Evolutionary conservation across 2,113 vertebrate species (phyloP).

Genomic region (Mandrillus leucophaeus): DNA sequence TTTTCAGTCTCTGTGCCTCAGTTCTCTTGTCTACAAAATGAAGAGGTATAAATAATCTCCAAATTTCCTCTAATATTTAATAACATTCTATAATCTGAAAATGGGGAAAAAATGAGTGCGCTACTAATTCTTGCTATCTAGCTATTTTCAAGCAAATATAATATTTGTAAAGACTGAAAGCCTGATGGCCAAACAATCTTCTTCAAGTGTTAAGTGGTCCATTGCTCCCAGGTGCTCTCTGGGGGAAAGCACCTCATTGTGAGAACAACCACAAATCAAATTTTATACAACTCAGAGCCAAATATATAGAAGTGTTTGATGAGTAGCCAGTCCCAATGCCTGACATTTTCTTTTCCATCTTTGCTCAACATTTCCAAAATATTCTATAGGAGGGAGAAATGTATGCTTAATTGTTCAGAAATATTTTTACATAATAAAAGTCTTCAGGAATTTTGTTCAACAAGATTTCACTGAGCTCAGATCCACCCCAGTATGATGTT

Average conservation of each 20-base stretch:
- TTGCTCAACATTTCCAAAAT: not conserved
- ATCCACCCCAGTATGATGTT: not conserved
- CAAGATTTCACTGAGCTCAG: not conserved
- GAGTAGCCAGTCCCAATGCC: not conserved
- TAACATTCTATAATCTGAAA: not conserved
- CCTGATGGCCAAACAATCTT: not conserved
- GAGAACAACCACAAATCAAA: not conserved
- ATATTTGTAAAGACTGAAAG: constrained; percentile 31
- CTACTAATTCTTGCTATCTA: not conserved
- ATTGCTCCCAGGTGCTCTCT: not conserved
- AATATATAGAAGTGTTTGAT: not conserved
- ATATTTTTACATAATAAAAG: not conserved
- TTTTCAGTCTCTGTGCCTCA: not conserved
- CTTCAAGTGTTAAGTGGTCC: not conserved
- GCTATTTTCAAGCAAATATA: constrained; percentile 36
- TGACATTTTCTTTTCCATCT: not conserved
- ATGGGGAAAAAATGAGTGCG: not conserved
- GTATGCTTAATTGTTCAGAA: not conserved
- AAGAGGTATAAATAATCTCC: not conserved
- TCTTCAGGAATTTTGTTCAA: constrained; percentile 43
- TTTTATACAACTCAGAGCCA: not conserved
- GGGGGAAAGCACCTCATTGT: not conserved
- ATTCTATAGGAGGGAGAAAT: not conserved
- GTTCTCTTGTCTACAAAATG: not conserved
- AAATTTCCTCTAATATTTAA: not conserved